Evolutionary conservation across 2,113 vertebrate species (phyloP), one percentile per base, ranked within the genome.

Genomic region (Ginglymostoma cirratum): DNA sequence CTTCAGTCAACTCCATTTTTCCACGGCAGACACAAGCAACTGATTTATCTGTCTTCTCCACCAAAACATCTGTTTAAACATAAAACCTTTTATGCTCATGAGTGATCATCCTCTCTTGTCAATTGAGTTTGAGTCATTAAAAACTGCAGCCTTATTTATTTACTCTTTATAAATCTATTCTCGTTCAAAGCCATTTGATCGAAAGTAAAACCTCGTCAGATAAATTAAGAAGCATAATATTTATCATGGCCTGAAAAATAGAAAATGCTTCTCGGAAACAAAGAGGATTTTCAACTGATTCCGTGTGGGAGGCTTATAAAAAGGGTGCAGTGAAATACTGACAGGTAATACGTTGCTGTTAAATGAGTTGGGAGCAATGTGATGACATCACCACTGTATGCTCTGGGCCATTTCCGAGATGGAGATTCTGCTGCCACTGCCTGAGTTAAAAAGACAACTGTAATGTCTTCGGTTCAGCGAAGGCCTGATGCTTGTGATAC

Each of bases 51-150:
- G 45, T 24, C 45, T 87, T 87, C 7, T 27, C 45, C 45, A 48
- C 45, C 85, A 27, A 52, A 87, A 48, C 85, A 87, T 87, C 85
- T 87, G 85, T 87, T 87, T 45, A 87, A 52, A 27, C 85, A 87
- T 87, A 45, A 87, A 52, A 45, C 45, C 42, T 52, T 72, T 87
- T 48, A 87, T 27, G 38, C 23, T n/a, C 45, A 87, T 48, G 85
- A 87, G 85, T 27, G 42, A 87, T 45, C 52, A 87, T 87, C 85
- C 21, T 24, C 24, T 87, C 85, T 87, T 87, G 85, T 87, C 45
- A 87, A 86, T 86, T 86, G 83, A 86, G 7, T 27, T 80, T 10
- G 85, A 87, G 45, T 87, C 85, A 27, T 45, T 87, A 52, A 87
- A 87, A 8, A 27, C 21, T 52, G 7, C 4, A 52, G 21, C 45